Percentiles rank a stretch among this genome's conserved stretches.
phyloP scores from a whole-genome alignment of 2,888 invertebrate species.

The Clivina fossor region DNA sequence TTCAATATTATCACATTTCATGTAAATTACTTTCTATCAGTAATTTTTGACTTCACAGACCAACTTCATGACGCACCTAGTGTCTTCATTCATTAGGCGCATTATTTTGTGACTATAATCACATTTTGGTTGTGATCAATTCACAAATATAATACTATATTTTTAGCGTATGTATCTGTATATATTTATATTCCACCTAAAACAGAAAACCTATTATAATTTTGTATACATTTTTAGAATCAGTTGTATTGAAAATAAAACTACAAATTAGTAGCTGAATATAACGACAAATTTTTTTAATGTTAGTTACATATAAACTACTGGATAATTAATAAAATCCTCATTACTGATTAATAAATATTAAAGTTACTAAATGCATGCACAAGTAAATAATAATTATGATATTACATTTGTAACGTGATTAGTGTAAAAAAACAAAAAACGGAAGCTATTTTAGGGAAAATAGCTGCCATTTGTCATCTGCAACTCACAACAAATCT shows the following conservation, averaged over 20 bases:
- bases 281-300: background rate
- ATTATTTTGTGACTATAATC: slow-evolving; percentile 21
- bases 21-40: slow-evolving; percentile 19
- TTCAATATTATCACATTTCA: slow-evolving; percentile 32
- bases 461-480: slow-evolving; percentile 41
- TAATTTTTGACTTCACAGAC: slow-evolving; percentile 32
- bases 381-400: slow-evolving; percentile 9
- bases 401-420: slow-evolving; percentile 1
- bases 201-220: slow-evolving; percentile 10
- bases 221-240: no score
- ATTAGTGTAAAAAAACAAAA: background rate
- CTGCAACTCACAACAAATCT: slow-evolving; percentile 54
- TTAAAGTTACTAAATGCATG: slow-evolving; percentile 20
- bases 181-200: slow-evolving; percentile 24
- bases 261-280: no score
- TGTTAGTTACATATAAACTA: background rate
- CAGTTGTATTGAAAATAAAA: no score
- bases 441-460: slow-evolving; percentile 24
- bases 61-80: slow-evolving; percentile 12
- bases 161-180: slow-evolving; percentile 5
- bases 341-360: slow-evolving; percentile 15
- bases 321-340: slow-evolving; percentile 8
- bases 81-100: slow-evolving; percentile 13
- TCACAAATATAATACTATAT: slow-evolving; percentile 11
- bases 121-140: slow-evolving; percentile 23